Evolutionary conservation across 2,113 vertebrate species (phyloP).

Genomic region (Meriones unguiculatus): DNA sequence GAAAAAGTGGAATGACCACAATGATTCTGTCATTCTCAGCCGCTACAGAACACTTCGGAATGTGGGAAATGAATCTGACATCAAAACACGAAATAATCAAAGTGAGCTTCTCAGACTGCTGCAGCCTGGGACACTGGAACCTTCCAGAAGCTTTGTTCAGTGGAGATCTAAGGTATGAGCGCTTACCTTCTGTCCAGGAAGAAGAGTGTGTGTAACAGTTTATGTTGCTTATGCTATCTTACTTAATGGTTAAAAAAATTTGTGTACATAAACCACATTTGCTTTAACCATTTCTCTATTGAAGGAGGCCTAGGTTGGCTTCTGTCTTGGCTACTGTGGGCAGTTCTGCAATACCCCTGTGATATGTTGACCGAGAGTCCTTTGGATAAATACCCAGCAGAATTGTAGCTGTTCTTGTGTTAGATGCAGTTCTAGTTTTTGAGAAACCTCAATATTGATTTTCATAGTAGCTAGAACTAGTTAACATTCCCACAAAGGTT

Average conservation of each 20-base stretch:
- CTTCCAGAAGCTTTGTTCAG: background rate
- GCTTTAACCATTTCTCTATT: background rate
- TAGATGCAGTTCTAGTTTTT: background rate
- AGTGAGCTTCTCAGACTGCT: background rate
- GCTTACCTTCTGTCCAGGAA: background rate
- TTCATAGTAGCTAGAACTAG: background rate
- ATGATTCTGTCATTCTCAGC: slow-evolving; percentile 73
- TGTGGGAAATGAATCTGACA: slow-evolving; percentile 82
- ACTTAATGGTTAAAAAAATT: background rate
- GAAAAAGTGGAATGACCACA: background rate
- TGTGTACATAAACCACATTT: background rate
- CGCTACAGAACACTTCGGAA: slow-evolving; percentile 81
- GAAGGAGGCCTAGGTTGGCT: background rate
- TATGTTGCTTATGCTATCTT: background rate
- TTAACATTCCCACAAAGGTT: background rate
- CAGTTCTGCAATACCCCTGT: background rate
- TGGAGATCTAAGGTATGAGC: slow-evolving; percentile 80
- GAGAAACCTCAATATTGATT: background rate
- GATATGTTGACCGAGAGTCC: background rate
- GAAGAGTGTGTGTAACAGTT: background rate
- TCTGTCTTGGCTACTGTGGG: background rate
- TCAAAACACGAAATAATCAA: accelerated
- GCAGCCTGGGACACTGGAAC: background rate
- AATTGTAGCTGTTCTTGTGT: background rate
- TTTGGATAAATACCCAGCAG: background rate